Conservation (phyloP, 92 coral and sea anemone genomes). For the Pocillopora grandis region DNA sequence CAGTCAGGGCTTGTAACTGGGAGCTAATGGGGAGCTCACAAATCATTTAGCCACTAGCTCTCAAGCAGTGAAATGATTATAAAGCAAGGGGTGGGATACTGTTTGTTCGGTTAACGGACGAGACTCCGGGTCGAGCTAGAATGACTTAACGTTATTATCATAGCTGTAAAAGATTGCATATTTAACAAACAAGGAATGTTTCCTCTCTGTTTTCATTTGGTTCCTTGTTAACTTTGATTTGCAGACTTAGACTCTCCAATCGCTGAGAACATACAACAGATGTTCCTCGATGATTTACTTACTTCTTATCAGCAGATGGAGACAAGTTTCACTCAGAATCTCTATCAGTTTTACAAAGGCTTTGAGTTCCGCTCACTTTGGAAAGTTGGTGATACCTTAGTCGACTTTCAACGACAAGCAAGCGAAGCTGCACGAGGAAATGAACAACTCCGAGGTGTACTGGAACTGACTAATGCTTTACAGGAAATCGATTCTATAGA, state of each 20-base stretch:
- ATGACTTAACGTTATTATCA: no score
- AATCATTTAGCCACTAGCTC: no score
- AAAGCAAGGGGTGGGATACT: no score
- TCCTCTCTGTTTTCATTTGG: no score
- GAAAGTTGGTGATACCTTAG: background rate
- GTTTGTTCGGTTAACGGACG: no score
- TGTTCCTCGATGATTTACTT: constrained; percentile 39
- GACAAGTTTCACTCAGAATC: background rate
- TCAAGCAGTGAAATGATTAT: no score
- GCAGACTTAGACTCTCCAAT: background rate
- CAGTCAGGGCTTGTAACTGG: no score
- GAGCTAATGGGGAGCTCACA: no score
- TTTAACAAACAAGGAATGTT: no score
- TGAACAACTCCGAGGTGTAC: background rate
- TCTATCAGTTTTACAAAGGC: constrained; percentile 33
- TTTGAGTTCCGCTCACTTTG: constrained; percentile 38
- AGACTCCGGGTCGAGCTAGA: no score
- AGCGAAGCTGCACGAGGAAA: background rate
- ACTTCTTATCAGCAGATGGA: constrained; percentile 32
- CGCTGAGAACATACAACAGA: constrained; percentile 11
- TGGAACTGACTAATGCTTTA: background rate
- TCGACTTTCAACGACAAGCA: background rate
- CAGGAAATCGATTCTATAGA: background rate
- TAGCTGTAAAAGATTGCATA: no score
- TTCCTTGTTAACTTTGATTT: background rate